Evolutionary conservation across 1,140 invertebrate species (phyloP), one percentile per base, ranked within the genome.

Genomic region (Drosophila hydei): DNA sequence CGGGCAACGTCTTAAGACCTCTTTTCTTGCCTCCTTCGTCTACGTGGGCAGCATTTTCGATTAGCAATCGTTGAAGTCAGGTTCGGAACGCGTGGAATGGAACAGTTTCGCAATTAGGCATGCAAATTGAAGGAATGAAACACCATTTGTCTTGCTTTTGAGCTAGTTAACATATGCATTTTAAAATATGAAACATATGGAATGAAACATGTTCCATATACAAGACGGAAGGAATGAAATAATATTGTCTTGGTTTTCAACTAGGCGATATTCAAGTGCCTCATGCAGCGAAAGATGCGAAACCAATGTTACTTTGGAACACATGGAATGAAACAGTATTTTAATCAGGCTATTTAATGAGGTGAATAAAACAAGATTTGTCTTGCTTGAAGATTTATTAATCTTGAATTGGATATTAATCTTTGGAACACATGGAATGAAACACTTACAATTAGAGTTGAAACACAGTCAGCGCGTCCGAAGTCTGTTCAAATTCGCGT

Each of bases 1-100:
- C 47, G 21, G 30, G 23, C 52, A 48, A 36, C 21, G 27, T 55
- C 27, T 64, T 56, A 56, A 33, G 33, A 43, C 55, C 8, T 43
- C 16, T 48, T 48, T 48, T 48, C 18, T n/a, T 25, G 79, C 79
- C 43, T 83, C 79, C 62, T 43, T 62, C 54, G 58, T 54, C 45
- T 89, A 89, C 85, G 85, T 89, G 85, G 64, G 69, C 71, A 60
- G 85, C 77, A 89, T 89, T 65, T 67, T 69, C 61, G 72, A 89
- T 78, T 54, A 72, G 52, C 23, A 23, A 61, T 45, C 33, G 48
- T 27, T 45, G 16, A 36, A 25, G 12, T 11, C 16, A 21, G 9
- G 19, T 23, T 8, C 5, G 51, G 27, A 68, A 56, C 48, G 30
- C 16, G 12, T 18, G 63, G 45, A 67, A 38, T 67, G 63, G 33